These are phyloP conservation scores for Pseudanteris insignis DNA, from an alignment of 2,888 invertebrate species.

Conservation along the genomic window DNA sequence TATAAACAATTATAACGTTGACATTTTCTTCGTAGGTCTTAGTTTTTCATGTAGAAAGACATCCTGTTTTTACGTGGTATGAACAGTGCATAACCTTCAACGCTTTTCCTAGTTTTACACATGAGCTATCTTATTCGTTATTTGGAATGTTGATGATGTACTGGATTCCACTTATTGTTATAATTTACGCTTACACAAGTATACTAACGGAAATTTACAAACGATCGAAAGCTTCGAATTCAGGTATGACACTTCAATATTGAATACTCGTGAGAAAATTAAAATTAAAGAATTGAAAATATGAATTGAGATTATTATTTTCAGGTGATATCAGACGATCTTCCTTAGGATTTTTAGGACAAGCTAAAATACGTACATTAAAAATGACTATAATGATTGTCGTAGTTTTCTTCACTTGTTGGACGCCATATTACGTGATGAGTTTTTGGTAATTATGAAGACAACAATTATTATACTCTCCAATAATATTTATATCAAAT, in stretches of 20 bases:
- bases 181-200: conserved; percentile 88
- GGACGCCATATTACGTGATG: conserved; percentile 96
- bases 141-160: conserved; percentile 90
- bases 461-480: too few relatives aligned
- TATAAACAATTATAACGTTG: too few relatives aligned
- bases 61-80: conserved; percentile 86
- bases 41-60: conserved; percentile 86
- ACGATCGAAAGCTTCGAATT: conserved; percentile 73
- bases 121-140: conserved; percentile 83
- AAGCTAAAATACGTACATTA: conserved; percentile 84
- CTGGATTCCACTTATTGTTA: conserved; percentile 82
- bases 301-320: conserved; percentile 6
- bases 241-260: conserved; percentile 65
- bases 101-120: conserved; percentile 75
- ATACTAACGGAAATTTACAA: conserved; percentile 87
- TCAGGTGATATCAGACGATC: conserved; percentile 78
- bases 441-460: conserved; percentile 83
- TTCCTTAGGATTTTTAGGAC: conserved; percentile 82
- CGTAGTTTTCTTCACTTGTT: conserved; percentile 90
- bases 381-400: conserved; percentile 97
- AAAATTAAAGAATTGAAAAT: too few relatives aligned
- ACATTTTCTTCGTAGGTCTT: conserved; percentile 71
- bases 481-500: too few relatives aligned
- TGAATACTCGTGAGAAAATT: too few relatives aligned
- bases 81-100: conserved; percentile 91